Conservation (phyloP, 2,888 invertebrate species). For the Elegia similella region DNA sequence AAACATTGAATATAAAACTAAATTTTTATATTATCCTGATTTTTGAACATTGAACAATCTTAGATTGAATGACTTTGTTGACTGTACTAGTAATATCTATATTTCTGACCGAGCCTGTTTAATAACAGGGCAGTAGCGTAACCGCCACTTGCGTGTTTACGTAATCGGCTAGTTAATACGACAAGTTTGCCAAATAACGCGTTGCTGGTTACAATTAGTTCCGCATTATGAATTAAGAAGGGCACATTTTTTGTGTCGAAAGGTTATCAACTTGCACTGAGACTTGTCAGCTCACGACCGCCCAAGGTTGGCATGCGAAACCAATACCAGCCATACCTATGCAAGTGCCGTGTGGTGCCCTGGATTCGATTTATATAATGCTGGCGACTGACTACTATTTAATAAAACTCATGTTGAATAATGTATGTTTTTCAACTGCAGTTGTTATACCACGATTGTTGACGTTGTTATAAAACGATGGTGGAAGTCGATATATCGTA, state of each 20-base stretch:
- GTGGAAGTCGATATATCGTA: too few relatives aligned
- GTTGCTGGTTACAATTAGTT: constrained; percentile 59
- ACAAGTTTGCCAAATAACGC: constrained; percentile 54
- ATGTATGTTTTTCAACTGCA: too few relatives aligned
- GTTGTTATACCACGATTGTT: too few relatives aligned
- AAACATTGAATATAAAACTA: too few relatives aligned
- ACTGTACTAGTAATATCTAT: constrained; percentile 30
- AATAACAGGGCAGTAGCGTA: constrained; percentile 52
- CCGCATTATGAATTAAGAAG: constrained; percentile 67
- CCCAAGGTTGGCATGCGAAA: constrained; percentile 59
- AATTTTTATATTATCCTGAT: too few relatives aligned
- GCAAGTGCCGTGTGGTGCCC: constrained; percentile 47
- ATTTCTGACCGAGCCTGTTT: constrained; percentile 46
- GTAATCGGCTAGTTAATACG: constrained; percentile 61
- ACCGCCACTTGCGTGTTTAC: constrained; percentile 61
- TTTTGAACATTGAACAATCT: too few relatives aligned
- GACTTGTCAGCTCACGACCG: constrained; percentile 55
- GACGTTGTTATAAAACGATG: too few relatives aligned
- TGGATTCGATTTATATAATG: constrained; percentile 46
- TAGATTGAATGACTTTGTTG: not conserved
- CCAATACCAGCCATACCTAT: constrained; percentile 47
- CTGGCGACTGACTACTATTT: not conserved
- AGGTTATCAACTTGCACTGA: constrained; percentile 43
- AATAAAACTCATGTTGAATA: too few relatives aligned
- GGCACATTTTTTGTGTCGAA: constrained; percentile 52